Base-by-base conservation (phyloP, 1,140 invertebrate species). In the Pararge aegeria region DNA sequence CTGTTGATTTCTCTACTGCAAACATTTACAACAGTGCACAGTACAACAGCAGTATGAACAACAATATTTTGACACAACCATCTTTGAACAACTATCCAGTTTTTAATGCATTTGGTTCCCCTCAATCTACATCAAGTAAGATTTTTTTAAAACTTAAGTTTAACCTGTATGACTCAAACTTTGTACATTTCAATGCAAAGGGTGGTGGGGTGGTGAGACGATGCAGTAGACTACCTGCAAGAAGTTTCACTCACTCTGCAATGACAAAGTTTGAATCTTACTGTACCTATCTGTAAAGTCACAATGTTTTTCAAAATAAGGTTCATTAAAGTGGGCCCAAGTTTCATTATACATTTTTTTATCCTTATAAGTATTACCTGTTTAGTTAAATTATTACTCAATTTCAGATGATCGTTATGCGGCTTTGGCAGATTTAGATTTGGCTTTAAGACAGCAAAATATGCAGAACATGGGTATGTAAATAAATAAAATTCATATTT, bases 21-120 rank as follows among this genome's bases (percentile, higher is more conserved):
- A 84, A 90, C 56, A 91, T 91, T 64, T 91, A 88, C 59, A 91
- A 91, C 66, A 87, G 87, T 83, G 85, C 84, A 70, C 87, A 91
- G 69, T 75, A 77, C 58, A 90, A 88, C 56, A 90, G 80, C 64
- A 86, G 75, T 73, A 57, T 75, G 49, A 80, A 80, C 63, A 83
- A 78, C 60, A 85, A 82, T 68, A 75, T 80, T 57, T 48, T 64
- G 53, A 40, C 66, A 38, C 73, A 70, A 66, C 54, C 73, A 52
- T 50, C 18, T 10, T 4, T 78, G 60, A 48, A 68, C 38, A 66
- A 67, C 46, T 63, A 61, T 50, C 63, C 70, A 61, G 53, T 66
- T 46, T 82, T 83, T 46, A 83, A 78, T 83, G 75, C 77, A 52
- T 84, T 83, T 51, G 79, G 53, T 68, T 61, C 74, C 19, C 51